phyloP scores from a whole-genome alignment of 2,113 vertebrate species.

The Aegotheles bennettii region DNA sequence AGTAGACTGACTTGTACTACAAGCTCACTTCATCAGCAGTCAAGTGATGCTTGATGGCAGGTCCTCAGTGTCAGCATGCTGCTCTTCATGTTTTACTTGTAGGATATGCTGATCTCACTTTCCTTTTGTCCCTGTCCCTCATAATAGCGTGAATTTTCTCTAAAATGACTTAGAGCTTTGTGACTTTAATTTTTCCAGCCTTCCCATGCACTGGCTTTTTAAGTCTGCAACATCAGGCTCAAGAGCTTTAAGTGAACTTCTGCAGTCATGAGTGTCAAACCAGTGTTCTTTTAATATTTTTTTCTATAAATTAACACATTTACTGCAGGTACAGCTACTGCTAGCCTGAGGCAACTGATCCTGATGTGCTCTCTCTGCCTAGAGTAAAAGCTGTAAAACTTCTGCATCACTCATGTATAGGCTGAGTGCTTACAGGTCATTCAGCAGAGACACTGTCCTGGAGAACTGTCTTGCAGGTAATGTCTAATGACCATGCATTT shows the following conservation, averaged over 20 bases:
- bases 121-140: not conserved
- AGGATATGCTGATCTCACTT: rapidly evolving
- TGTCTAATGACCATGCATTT: not conserved
- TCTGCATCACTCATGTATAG: not conserved
- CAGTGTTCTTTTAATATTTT: not conserved
- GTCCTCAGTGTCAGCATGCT: not conserved
- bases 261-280: not conserved
- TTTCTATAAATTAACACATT: not conserved
- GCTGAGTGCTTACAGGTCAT: not conserved
- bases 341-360: not conserved
- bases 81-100: not conserved
- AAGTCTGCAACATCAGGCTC: not conserved
- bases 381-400: not conserved
- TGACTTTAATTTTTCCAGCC: not conserved
- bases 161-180: not conserved
- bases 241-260: not conserved
- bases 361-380: not conserved
- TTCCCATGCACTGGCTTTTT: not conserved
- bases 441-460: not conserved
- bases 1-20: no score
- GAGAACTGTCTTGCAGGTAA: not conserved
- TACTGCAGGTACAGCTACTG: not conserved
- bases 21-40: not conserved
- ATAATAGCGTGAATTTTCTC: not conserved
- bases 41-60: not conserved